Percentiles rank a stretch among this genome's conserved stretches.
phyloP scores from a whole-genome alignment of 1,140 invertebrate genomes.

The Euglossa dilemma region DNA sequence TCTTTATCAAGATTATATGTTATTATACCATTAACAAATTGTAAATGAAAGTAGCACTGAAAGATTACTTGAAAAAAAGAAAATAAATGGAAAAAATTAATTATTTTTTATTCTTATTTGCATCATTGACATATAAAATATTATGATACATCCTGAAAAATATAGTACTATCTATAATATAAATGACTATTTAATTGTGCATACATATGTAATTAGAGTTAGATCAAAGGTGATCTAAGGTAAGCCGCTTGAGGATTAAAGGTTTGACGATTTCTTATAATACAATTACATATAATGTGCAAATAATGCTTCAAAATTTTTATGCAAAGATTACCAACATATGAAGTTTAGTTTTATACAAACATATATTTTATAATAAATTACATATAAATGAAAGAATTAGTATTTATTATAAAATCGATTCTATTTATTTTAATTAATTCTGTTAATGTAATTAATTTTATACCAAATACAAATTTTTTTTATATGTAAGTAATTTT shows the following conservation, averaged over 20 bases:
- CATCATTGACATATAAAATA: no score
- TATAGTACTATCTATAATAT: no score
- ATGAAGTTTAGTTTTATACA: slow-evolving; percentile 16
- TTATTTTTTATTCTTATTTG: no score
- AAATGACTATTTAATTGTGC: no score
- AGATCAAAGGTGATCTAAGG: no score
- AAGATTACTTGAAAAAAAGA: no score
- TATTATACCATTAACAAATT: no score
- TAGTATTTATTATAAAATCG: slow-evolving; percentile 4
- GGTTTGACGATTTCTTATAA: slow-evolving; percentile 23
- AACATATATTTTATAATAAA: neutral
- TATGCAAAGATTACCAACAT: slow-evolving; percentile 38
- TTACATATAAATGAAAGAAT: slow-evolving; percentile 12
- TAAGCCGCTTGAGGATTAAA: neutral
- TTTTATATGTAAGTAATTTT: slow-evolving; percentile 13
- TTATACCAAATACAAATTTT: neutral
- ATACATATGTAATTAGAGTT: no score
- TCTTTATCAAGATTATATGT: no score
- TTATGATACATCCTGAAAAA: no score
- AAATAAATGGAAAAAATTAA: no score
- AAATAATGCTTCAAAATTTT: slow-evolving; percentile 11
- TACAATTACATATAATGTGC: slow-evolving; percentile 29
- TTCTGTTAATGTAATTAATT: neutral
- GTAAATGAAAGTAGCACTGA: no score
- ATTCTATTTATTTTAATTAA: neutral